Evolutionary conservation across 2,888 invertebrate genomes (phyloP).

Genomic region (Cosmia pyralina): DNA sequence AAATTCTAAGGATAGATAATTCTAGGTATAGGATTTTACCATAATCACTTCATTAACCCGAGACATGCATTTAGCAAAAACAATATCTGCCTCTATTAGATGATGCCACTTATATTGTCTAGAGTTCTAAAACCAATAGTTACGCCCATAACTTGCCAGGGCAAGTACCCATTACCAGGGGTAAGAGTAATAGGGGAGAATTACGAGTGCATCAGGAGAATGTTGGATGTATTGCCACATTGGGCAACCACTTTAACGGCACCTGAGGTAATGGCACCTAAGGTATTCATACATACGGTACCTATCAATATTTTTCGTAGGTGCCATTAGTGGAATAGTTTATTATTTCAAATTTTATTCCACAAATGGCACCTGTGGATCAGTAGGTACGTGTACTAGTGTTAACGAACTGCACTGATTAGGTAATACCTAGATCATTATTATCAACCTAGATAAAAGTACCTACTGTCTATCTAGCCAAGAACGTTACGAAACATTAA

Average conservation of each 20-base stretch:
- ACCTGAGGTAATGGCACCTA: too few relatives aligned
- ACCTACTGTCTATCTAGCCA: slow-evolving; percentile 5
- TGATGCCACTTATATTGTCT: too few relatives aligned
- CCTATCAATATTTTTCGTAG: too few relatives aligned
- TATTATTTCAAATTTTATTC: too few relatives aligned
- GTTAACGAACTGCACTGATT: neutral
- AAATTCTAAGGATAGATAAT: neutral
- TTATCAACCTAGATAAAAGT: slow-evolving; percentile 5
- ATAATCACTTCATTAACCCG: neutral
- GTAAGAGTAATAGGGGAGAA: neutral
- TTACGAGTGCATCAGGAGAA: slow-evolving; percentile 1
- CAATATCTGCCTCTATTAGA: neutral
- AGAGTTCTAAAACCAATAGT: neutral
- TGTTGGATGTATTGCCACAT: too few relatives aligned
- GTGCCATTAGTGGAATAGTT: too few relatives aligned
- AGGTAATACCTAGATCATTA: slow-evolving; percentile 7
- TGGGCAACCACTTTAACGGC: too few relatives aligned
- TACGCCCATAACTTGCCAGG: neutral
- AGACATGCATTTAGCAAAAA: neutral
- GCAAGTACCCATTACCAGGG: too few relatives aligned
- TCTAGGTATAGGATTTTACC: neutral
- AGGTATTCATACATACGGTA: too few relatives aligned
- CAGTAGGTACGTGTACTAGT: too few relatives aligned
- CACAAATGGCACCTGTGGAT: too few relatives aligned
- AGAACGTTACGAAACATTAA: slow-evolving; percentile 25